A percentile compares a stretch with the other conserved stretches of the same genome.
Evolutionary conservation across 2,888 invertebrate genomes (phyloP).

Genomic region (Ophion ventricosus): DNA sequence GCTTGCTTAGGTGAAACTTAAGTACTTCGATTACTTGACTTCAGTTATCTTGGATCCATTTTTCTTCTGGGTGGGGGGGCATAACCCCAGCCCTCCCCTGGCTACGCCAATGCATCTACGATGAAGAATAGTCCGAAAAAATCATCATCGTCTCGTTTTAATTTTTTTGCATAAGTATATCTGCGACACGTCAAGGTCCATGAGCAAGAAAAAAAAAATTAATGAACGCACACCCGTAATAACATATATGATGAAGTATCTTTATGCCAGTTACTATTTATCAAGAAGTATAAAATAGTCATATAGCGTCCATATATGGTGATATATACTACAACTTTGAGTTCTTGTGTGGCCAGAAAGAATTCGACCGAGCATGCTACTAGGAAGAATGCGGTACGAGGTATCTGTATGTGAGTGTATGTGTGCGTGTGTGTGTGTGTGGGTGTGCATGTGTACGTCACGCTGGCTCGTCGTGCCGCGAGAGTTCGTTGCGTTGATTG

Average conservation of each 20-base stretch:
- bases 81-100: too few species aligned
- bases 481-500: constrained; percentile 70
- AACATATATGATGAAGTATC: constrained; percentile 32
- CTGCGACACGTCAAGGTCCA: constrained; percentile 54
- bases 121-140: constrained; percentile 45
- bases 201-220: constrained; percentile 49
- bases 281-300: constrained; percentile 46
- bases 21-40: too few species aligned
- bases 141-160: constrained; percentile 61
- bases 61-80: too few species aligned
- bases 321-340: constrained; percentile 16
- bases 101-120: constrained; percentile 11
- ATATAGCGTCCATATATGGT: background rate
- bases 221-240: constrained; percentile 63
- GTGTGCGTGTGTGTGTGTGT: background rate
- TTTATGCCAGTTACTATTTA: constrained; percentile 30
- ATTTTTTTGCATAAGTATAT: constrained; percentile 38
- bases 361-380: constrained; percentile 27
- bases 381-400: constrained; percentile 51
- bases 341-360: constrained; percentile 45
- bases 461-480: constrained; percentile 63
- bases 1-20: too few species aligned
- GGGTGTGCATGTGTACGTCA: constrained; percentile 47
- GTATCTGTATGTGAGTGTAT: background rate
- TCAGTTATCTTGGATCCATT: too few species aligned